Conservation (phyloP, 2,797 vertebrate genomes). For the Enteromius anoplus region DNA sequence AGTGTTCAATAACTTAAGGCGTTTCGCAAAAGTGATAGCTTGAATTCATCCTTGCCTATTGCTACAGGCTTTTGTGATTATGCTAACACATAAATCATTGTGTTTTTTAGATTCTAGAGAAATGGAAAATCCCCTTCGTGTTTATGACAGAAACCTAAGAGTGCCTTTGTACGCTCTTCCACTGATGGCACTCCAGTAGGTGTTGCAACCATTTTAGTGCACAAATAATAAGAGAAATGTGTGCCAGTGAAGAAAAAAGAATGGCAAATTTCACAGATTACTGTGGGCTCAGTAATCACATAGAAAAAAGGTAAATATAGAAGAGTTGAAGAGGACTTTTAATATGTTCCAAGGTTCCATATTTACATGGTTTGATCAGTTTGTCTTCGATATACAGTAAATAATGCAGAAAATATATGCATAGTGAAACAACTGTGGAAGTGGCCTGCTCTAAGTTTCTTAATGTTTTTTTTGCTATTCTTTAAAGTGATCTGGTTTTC, state of each 20-base stretch:
- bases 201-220: slow-evolving; percentile 8
- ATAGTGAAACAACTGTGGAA: not conserved
- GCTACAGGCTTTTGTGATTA: slow-evolving; percentile 28
- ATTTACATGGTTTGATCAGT: not conserved
- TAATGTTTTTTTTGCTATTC: not conserved
- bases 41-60: not conserved
- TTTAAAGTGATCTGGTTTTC: slow-evolving; percentile 22
- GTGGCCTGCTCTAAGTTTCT: not conserved
- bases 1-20: slow-evolving; percentile 4
- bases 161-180: slow-evolving; percentile 5
- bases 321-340: not conserved
- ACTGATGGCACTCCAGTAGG: not conserved
- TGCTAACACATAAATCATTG: slow-evolving; percentile 30
- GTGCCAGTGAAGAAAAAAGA: not conserved
- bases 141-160: not conserved
- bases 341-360: not conserved
- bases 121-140: slow-evolving; percentile 16
- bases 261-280: not conserved
- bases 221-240: not conserved
- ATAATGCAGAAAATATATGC: not conserved
- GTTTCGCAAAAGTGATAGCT: not conserved
- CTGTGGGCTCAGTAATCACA: not conserved
- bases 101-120: not conserved
- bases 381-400: not conserved
- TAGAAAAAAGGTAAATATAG: not conserved